Conservation (phyloP, 2,113 vertebrate genomes). For the Oncorhynchus nerka region DNA sequence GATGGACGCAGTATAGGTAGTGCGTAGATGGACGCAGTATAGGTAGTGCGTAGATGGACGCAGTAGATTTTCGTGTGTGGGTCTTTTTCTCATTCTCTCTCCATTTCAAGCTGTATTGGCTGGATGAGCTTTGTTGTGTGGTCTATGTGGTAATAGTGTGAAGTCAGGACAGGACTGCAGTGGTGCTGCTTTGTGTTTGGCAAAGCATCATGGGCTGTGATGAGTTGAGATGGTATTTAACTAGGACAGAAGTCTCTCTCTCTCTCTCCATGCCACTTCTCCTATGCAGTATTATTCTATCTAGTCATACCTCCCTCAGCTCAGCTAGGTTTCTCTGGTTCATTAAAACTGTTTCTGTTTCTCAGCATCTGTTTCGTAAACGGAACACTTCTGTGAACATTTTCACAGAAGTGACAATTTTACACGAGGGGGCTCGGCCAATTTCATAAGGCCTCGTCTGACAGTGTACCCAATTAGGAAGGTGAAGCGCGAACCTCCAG, state of each 20-base stretch:
- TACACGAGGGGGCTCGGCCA: not conserved
- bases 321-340: not conserved
- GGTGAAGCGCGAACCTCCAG: conserved; percentile 2
- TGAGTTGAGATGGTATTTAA: conserved; percentile 12
- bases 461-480: conserved; percentile 4
- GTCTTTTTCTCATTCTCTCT: not conserved
- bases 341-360: not conserved
- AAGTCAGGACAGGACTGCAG: not conserved
- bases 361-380: not conserved
- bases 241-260: conserved; percentile 30
- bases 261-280: not conserved
- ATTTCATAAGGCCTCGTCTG: conserved; percentile 19
- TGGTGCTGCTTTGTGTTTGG: not conserved
- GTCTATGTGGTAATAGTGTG: not conserved
- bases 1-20: not conserved
- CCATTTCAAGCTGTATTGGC: not conserved
- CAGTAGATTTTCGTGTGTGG: not conserved
- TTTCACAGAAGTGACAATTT: conserved; percentile 2
- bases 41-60: not conserved
- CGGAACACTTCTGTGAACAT: not conserved
- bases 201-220: not conserved
- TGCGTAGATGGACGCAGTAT: not conserved
- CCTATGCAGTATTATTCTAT: not conserved
- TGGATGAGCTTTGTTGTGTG: not conserved
- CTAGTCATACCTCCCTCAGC: no score